Evolutionary conservation across 1,140 invertebrate genomes (phyloP), one percentile per base, ranked within the genome.

Genomic region (Procambarus virginalis): DNA sequence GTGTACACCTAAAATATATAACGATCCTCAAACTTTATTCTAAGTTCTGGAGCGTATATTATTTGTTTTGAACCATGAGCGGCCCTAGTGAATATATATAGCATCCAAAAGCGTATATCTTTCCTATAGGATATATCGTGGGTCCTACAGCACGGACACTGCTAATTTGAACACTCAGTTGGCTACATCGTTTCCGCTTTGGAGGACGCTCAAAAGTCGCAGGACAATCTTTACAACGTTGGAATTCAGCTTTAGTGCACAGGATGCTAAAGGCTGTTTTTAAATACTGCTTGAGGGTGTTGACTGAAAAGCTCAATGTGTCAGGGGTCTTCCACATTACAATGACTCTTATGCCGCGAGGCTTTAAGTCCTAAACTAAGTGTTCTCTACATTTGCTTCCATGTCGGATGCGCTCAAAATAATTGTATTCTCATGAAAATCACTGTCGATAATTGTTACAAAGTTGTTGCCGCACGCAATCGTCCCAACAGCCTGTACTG

Each of bases 381-480:
- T 22, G 70, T 20, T 48, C 55, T 20, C n/a, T 55, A 34, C 58
- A 10, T 48, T 68, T 12, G 45, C 55, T 58, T 75, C 80, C 81
- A 79, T 89, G 88, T 89, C 88, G 81, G 88, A 89, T 89, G 88
- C 88, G 73, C 64, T 77, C 73, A 81, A 79, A 78, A 89, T 89
- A 89, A 89, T 84, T 84, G 64, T 89, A 84, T 89, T 84, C 81
- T 81, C 88, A 78, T 89, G 73, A 49, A 89, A 89, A 89, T 89
- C 80, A 60, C 55, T 89, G 88, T 89, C 70, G 88, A 89, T 89
- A 89, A 89, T 89, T 89, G 81, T 89, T 89, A 84, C 80, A 84
- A 84, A 89, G 88, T 84, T 89, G 88, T 75, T 84, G 83, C 88
- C 75, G 73, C 77, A 48, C 78, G 76, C 80, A 78, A 51, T 20